Evolutionary conservation across 2,888 invertebrate species (phyloP).

Genomic region (Drosophila mimetica): DNA sequence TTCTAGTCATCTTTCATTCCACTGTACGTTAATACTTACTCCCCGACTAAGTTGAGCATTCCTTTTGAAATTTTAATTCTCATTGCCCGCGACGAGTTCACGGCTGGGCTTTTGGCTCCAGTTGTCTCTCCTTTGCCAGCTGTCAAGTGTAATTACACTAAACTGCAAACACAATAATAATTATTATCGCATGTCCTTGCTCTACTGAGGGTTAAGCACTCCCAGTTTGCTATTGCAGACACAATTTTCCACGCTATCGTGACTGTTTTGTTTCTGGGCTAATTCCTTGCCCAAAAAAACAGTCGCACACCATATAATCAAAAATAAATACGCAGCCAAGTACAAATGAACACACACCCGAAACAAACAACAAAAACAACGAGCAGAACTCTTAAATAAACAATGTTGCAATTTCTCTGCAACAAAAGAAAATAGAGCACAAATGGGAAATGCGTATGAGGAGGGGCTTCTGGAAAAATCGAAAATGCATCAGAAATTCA

Average conservation of each 20-base stretch:
- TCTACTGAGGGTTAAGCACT: conserved; percentile 2
- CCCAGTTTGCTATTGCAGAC: background rate
- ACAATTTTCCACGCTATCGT: conserved; percentile 2
- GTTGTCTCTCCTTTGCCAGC: conserved; percentile 14
- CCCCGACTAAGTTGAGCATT: conserved; percentile 4
- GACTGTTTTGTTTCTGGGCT: conserved; percentile 47
- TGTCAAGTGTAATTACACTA: conserved; percentile 61
- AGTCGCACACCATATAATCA: conserved; percentile 64
- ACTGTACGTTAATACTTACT: background rate
- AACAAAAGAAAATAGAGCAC: conserved; percentile 57
- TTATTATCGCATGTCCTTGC: conserved; percentile 51
- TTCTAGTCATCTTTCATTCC: background rate
- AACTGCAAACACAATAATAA: conserved; percentile 53
- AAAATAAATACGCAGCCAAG: conserved; percentile 65
- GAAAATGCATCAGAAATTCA: conserved; percentile 76
- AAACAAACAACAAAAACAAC: conserved; percentile 34
- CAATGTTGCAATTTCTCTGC: conserved; percentile 70
- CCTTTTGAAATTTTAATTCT: conserved; percentile 19
- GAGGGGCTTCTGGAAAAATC: conserved; percentile 60
- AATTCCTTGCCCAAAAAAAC: conserved; percentile 53
- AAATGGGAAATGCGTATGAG: conserved; percentile 39
- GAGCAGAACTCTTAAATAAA: conserved; percentile 59
- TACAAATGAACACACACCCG: conserved; percentile 46
- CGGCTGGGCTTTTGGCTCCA: conserved; percentile 5
- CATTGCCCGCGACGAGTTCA: conserved; percentile 17